Conservation (phyloP, 2,113 vertebrate species). For the Vulpes lagopus region DNA sequence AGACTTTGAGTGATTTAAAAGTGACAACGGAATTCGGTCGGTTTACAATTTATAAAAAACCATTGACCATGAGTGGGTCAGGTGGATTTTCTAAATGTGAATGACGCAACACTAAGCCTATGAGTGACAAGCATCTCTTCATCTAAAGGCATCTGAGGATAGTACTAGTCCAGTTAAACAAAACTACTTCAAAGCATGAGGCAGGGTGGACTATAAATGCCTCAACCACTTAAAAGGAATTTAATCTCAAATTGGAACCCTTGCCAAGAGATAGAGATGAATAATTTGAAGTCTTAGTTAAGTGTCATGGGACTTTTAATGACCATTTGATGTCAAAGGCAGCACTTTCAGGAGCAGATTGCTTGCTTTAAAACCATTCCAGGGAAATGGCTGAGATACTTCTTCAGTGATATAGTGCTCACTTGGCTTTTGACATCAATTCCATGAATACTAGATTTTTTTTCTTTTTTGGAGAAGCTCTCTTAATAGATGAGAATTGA, state of each 20-base stretch:
- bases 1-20: background rate
- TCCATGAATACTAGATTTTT: slow-evolving; percentile 25
- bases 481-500: slow-evolving; percentile 49
- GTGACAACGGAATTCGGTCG: background rate
- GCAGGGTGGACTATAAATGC: background rate
- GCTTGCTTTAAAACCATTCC: slow-evolving; percentile 36
- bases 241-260: slow-evolving; percentile 55
- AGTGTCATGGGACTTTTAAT: slow-evolving; percentile 54
- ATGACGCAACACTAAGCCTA: background rate
- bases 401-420: slow-evolving; percentile 29
- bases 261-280: slow-evolving; percentile 62
- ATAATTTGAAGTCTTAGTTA: slow-evolving; percentile 60
- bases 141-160: background rate
- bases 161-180: background rate
- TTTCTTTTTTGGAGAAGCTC: background rate
- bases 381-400: background rate
- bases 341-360: background rate
- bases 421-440: slow-evolving; percentile 37
- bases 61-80: background rate
- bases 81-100: background rate
- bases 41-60: background rate
- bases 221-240: slow-evolving; percentile 55
- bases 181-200: slow-evolving; percentile 25
- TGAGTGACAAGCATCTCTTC: background rate
- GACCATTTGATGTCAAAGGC: slow-evolving; percentile 55